Percentiles rank a stretch among this genome's conserved stretches.
These are phyloP conservation scores for Caranx ignobilis DNA, from an alignment of 2,113 vertebrate genomes.

Conservation along the genomic window DNA sequence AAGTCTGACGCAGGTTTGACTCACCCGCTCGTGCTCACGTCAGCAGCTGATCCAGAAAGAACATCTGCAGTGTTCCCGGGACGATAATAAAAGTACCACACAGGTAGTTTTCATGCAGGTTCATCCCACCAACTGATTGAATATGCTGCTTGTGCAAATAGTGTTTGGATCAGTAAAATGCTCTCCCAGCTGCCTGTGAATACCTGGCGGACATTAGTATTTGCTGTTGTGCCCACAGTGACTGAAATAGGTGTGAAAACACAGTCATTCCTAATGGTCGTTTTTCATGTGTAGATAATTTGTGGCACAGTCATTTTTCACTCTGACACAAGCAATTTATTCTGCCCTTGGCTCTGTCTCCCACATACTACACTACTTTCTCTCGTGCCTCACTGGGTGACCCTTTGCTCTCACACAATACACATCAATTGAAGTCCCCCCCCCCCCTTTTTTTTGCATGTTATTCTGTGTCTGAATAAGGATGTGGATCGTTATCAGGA, in stretches of 20 bases:
- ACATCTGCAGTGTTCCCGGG: slow-evolving; percentile 73
- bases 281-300: slow-evolving; percentile 55
- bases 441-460: slow-evolving; percentile 11
- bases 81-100: slow-evolving; percentile 7
- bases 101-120: slow-evolving; percentile 17
- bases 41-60: slow-evolving; percentile 58
- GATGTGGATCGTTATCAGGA: slow-evolving; percentile 1
- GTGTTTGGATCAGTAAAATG: background rate
- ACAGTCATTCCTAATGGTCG: slow-evolving; percentile 21
- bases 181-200: background rate
- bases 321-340: slow-evolving; percentile 61
- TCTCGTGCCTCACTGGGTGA: slow-evolving; percentile 13
- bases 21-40: slow-evolving; percentile 79
- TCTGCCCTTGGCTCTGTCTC: slow-evolving; percentile 40
- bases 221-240: background rate
- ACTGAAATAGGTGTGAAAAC: slow-evolving; percentile 40
- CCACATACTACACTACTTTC: slow-evolving; percentile 5
- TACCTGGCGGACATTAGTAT: slow-evolving; percentile 5
- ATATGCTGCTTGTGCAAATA: background rate
- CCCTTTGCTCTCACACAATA: slow-evolving; percentile 4
- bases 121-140: background rate
- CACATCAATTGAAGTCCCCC: background rate
- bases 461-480: slow-evolving; percentile 2
- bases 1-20: slow-evolving; percentile 84
- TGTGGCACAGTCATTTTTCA: slow-evolving; percentile 62